phyloP scores from a whole-genome alignment of 1,140 invertebrate species.

The Gyrodactylus bullatarudis region DNA sequence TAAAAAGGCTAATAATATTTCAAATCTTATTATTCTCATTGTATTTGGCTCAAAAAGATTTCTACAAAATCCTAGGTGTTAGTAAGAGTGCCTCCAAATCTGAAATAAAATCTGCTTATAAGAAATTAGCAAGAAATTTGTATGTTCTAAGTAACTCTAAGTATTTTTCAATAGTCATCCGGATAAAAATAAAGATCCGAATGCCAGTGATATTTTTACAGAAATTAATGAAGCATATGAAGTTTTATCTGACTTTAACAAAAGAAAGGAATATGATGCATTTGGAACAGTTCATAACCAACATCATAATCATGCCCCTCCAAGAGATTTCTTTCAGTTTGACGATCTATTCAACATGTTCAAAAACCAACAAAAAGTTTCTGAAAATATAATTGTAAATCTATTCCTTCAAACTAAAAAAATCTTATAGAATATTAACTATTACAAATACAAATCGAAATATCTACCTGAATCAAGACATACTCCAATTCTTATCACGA shows the following conservation, averaged over 20 bases:
- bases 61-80: background rate
- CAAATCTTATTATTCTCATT: background rate
- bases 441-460: background rate
- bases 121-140: background rate
- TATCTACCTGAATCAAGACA: background rate
- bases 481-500: background rate
- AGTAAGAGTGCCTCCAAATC: background rate
- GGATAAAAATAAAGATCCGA: background rate
- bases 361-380: background rate
- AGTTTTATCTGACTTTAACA: background rate
- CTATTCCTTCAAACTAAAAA: background rate
- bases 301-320: background rate
- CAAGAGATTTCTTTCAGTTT: background rate
- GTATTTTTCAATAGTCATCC: background rate
- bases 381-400: background rate
- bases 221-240: background rate
- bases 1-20: background rate
- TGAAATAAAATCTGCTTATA: background rate
- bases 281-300: background rate
- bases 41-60: background rate
- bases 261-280: background rate
- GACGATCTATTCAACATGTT: background rate
- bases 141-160: background rate
- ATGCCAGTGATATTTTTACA: background rate
- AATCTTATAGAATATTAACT: background rate